phyloP scores from a whole-genome alignment of 1,140 invertebrate species.

The Tetramorium simillimum region DNA sequence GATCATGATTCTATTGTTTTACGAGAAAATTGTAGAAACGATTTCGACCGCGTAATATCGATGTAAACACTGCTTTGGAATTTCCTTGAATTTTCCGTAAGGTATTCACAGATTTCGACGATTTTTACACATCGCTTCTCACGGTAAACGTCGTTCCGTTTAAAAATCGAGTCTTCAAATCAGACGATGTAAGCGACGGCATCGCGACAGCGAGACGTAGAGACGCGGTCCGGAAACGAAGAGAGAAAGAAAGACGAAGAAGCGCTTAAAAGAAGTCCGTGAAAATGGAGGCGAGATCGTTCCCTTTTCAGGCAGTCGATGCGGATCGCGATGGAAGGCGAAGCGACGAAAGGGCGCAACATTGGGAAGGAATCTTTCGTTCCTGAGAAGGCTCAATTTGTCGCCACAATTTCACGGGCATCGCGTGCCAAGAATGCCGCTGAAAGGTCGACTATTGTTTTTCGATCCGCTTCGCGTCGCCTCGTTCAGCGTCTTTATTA shows the following conservation, averaged over 20 bases:
- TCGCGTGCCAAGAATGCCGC: slow-evolving; percentile 69
- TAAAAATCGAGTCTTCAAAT: slow-evolving; percentile 47
- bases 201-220: slow-evolving; percentile 22
- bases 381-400: slow-evolving; percentile 70
- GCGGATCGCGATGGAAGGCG: slow-evolving; percentile 28
- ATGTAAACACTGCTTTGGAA: not conserved
- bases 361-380: slow-evolving; percentile 32
- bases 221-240: not conserved
- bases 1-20: not conserved
- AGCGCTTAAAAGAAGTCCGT: slow-evolving; percentile 24
- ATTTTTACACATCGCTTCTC: slow-evolving; percentile 22
- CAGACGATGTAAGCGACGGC: slow-evolving; percentile 30
- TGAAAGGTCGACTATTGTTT: slow-evolving; percentile 66
- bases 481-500: slow-evolving; percentile 60
- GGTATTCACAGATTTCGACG: not conserved
- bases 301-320: slow-evolving; percentile 44
- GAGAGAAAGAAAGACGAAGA: slow-evolving; percentile 10
- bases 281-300: slow-evolving; percentile 28
- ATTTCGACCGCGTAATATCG: not conserved
- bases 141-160: slow-evolving; percentile 33
- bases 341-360: slow-evolving; percentile 14
- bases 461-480: slow-evolving; percentile 53
- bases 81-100: slow-evolving; percentile 22
- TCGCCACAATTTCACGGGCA: slow-evolving; percentile 71
- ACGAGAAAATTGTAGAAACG: not conserved